A percentile compares a stretch with the other conserved stretches of the same genome.
These are phyloP conservation scores for Sitta carolinensis DNA, from an alignment of 2,797 vertebrate genomes.

Conservation along the genomic window DNA sequence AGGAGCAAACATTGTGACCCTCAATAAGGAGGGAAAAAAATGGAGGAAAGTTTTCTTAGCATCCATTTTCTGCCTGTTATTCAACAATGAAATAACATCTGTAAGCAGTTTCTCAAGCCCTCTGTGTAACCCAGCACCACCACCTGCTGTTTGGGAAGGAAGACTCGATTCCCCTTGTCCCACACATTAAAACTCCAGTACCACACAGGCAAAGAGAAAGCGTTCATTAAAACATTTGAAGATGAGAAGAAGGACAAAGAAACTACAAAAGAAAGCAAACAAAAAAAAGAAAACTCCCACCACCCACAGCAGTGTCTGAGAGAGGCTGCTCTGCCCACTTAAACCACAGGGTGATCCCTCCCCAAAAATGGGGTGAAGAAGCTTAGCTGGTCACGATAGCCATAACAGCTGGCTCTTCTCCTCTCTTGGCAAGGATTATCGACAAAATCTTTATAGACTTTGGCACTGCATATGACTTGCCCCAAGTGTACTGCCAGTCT, in stretches of 20 bases:
- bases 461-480: background rate
- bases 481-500: background rate
- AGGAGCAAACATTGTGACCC: background rate
- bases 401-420: background rate
- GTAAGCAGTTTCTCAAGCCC: background rate
- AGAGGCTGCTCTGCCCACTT: background rate
- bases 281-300: background rate
- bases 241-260: background rate
- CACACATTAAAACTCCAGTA: background rate
- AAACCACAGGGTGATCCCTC: rapidly evolving
- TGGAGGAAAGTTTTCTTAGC: background rate
- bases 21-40: background rate
- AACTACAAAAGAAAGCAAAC: background rate
- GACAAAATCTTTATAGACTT: background rate
- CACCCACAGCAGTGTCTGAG: background rate
- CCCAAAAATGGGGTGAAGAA: background rate
- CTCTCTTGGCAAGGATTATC: background rate
- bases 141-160: constrained; percentile 71
- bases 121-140: constrained; percentile 54
- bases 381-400: background rate
- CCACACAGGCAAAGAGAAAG: background rate
- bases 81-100: background rate
- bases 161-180: background rate
- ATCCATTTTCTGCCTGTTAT: background rate
- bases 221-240: background rate